phyloP scores from a whole-genome alignment of 2,113 vertebrate species.

The Osmerus mordax region DNA sequence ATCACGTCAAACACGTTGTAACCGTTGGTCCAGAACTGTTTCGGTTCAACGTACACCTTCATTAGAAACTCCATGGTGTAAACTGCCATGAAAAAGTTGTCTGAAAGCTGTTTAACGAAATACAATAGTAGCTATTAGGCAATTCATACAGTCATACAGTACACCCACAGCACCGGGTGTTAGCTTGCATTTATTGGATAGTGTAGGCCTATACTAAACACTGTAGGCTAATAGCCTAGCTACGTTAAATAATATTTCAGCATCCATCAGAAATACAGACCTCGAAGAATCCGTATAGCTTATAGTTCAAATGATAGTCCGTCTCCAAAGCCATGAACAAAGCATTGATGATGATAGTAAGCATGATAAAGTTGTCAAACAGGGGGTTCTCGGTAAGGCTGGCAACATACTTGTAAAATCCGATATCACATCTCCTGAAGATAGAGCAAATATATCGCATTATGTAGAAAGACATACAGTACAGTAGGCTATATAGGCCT shows the following conservation, averaged over 20 bases:
- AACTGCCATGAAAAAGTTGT: constrained; percentile 40
- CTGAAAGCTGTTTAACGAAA: constrained; percentile 44
- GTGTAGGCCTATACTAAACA: background rate
- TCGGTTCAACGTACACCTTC: constrained; percentile 33
- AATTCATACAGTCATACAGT: background rate
- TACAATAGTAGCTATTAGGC: background rate
- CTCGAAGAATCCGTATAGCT: constrained; percentile 13
- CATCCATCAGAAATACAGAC: constrained; percentile 9
- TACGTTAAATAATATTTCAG: background rate
- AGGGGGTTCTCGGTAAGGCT: constrained; percentile 7
- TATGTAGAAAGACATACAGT: background rate
- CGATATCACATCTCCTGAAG: constrained; percentile 10
- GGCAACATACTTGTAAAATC: constrained; percentile 9
- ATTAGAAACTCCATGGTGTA: constrained; percentile 40
- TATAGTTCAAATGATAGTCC: constrained; percentile 11
- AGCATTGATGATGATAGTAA: constrained; percentile 16
- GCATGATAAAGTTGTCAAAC: constrained; percentile 19
- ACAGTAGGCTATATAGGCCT: background rate
- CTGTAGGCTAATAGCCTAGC: background rate
- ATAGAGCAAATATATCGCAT: background rate
- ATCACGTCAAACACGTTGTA: constrained; percentile 21
- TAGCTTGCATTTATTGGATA: background rate
- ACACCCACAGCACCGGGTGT: no score
- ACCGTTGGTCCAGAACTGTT: constrained; percentile 30
- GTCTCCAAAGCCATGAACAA: constrained; percentile 24